phyloP scores from a whole-genome alignment of 2,888 invertebrate genomes.

The Dynastes grantii region DNA sequence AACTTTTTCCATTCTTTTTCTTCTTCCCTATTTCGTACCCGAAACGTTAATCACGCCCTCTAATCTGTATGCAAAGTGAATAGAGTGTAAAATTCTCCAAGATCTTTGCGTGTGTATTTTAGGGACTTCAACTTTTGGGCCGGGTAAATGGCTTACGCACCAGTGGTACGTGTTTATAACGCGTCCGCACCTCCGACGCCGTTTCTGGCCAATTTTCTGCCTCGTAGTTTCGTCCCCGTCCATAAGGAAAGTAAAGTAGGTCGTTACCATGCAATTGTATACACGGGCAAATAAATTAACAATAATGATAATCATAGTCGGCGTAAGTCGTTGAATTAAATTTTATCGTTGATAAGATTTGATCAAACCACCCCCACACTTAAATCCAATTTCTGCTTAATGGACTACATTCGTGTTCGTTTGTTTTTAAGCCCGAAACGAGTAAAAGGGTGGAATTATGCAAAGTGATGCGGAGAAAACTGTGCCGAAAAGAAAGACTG shows the following conservation, averaged over 20 bases:
- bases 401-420: too few relatives aligned
- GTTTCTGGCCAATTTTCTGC: not conserved
- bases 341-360: not conserved
- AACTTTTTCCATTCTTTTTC: too few relatives aligned
- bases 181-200: too few relatives aligned
- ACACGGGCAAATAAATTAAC: conserved; percentile 24
- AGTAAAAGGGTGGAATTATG: too few relatives aligned
- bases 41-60: conserved; percentile 26
- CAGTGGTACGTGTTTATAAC: conserved; percentile 39
- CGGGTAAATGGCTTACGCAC: conserved; percentile 29
- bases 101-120: conserved; percentile 37
- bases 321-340: conserved; percentile 20
- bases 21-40: too few relatives aligned
- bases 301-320: conserved; percentile 8
- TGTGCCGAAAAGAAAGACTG: too few relatives aligned
- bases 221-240: conserved; percentile 12
- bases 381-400: too few relatives aligned
- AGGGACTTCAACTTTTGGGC: conserved; percentile 41
- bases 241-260: not conserved
- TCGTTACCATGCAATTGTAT: not conserved
- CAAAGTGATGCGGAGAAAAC: too few relatives aligned
- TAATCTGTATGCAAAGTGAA: conserved; percentile 50
- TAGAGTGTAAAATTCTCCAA: conserved; percentile 47
- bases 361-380: too few relatives aligned
- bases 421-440: too few relatives aligned